Evolutionary conservation across 1,140 invertebrate genomes (phyloP).

Genomic region (Hermatobates lingyangjiaoensis): DNA sequence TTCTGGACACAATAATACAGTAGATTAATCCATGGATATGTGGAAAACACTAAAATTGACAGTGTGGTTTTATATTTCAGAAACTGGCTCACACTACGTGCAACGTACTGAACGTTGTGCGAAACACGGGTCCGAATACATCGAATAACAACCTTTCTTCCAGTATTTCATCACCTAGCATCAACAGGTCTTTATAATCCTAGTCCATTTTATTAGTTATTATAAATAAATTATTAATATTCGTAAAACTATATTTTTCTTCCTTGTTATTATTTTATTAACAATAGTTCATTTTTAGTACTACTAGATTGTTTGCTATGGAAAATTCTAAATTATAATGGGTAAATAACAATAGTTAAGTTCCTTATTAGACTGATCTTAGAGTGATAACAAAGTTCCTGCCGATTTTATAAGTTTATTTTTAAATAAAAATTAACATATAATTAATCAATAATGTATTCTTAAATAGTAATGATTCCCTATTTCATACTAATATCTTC

Average conservation of each 20-base stretch:
- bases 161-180: background rate
- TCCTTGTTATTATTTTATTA: background rate
- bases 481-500: too few relatives aligned
- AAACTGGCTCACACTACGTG: constrained; percentile 5
- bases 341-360: too few relatives aligned
- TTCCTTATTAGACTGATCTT: too few relatives aligned
- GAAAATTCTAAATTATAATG: too few relatives aligned
- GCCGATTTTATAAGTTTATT: too few relatives aligned
- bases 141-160: background rate
- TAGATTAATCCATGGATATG: background rate
- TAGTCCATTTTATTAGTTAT: background rate
- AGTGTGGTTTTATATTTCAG: background rate
- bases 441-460: too few relatives aligned
- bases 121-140: background rate
- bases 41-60: background rate
- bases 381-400: too few relatives aligned
- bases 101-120: constrained; percentile 1
- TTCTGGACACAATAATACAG: background rate
- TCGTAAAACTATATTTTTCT: background rate
- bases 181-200: background rate
- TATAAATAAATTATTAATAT: background rate
- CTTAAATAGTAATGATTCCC: too few relatives aligned
- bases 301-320: background rate
- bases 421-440: too few relatives aligned
- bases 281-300: background rate